Evolutionary conservation across 2,113 vertebrate species (phyloP).

Genomic region (Polyodon spathula): DNA sequence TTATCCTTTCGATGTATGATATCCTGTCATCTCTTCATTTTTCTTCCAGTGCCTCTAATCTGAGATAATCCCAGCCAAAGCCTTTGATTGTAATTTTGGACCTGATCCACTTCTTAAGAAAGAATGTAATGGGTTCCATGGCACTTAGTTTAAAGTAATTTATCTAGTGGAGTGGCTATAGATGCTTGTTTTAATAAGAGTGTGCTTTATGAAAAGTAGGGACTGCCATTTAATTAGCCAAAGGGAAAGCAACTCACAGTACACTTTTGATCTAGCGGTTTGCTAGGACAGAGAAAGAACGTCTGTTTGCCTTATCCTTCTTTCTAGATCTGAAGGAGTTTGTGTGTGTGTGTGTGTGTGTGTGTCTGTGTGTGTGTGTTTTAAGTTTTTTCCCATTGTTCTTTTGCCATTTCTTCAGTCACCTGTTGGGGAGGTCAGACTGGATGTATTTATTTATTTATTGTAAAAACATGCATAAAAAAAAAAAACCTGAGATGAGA

Average conservation of each 20-base stretch:
- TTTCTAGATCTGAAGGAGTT: constrained; percentile 6
- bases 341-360: constrained; percentile 7
- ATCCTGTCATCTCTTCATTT: constrained; percentile 77
- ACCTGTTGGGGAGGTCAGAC: constrained; percentile 4
- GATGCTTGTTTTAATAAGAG: constrained; percentile 92
- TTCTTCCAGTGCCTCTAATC: constrained; percentile 83
- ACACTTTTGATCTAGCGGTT: constrained; percentile 55
- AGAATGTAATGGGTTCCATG: constrained; percentile 86
- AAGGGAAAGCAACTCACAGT: constrained; percentile 61
- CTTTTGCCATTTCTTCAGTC: neutral
- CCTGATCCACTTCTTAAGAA: constrained; percentile 82
- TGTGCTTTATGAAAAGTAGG: constrained; percentile 80
- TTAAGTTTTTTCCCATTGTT: neutral
- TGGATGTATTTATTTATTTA: constrained; percentile 10
- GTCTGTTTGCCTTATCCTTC: constrained; percentile 17
- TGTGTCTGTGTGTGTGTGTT: too few species aligned
- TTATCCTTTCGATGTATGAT: constrained; percentile 73
- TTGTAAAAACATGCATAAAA: constrained; percentile 21
- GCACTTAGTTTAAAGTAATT: constrained; percentile 86
- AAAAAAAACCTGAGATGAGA: constrained; percentile 18
- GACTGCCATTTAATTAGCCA: constrained; percentile 88
- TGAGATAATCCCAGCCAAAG: constrained; percentile 93
- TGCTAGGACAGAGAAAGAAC: constrained; percentile 52
- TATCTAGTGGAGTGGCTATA: constrained; percentile 78
- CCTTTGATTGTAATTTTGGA: constrained; percentile 98